Evolutionary conservation across 2,113 vertebrate genomes (phyloP).

Genomic region (Siniperca chuatsi): DNA sequence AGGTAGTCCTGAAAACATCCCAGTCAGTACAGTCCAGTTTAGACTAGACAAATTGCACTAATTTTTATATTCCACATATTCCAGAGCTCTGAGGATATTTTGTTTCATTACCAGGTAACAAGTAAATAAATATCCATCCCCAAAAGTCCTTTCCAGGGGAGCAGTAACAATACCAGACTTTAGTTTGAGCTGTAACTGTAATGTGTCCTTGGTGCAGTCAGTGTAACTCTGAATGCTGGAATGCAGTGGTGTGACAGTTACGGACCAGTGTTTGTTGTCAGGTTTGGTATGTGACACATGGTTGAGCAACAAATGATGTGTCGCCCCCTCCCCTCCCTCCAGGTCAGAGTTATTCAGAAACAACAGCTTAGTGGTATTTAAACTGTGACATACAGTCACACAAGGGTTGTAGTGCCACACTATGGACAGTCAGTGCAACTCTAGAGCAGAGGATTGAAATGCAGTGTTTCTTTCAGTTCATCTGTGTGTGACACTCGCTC

Average conservation of each 20-base stretch:
- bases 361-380: background rate
- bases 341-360: constrained; percentile 7
- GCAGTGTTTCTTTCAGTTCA: background rate
- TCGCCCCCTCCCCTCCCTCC: background rate
- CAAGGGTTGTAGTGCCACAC: background rate
- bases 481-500: background rate
- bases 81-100: too few species aligned
- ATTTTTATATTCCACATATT: background rate
- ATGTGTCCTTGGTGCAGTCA: background rate
- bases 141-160: background rate
- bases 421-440: background rate
- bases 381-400: background rate
- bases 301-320: constrained; percentile 48
- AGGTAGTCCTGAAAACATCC: too few species aligned
- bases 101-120: background rate
- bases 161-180: background rate
- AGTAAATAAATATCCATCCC: background rate
- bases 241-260: constrained; percentile 22
- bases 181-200: background rate
- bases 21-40: too few species aligned
- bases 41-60: too few species aligned
- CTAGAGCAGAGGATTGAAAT: background rate
- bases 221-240: background rate
- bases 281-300: constrained; percentile 63
- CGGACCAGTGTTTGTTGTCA: constrained; percentile 42